Evolutionary conservation across 2,797 vertebrate genomes (phyloP).

Genomic region (Chromis chromis): DNA sequence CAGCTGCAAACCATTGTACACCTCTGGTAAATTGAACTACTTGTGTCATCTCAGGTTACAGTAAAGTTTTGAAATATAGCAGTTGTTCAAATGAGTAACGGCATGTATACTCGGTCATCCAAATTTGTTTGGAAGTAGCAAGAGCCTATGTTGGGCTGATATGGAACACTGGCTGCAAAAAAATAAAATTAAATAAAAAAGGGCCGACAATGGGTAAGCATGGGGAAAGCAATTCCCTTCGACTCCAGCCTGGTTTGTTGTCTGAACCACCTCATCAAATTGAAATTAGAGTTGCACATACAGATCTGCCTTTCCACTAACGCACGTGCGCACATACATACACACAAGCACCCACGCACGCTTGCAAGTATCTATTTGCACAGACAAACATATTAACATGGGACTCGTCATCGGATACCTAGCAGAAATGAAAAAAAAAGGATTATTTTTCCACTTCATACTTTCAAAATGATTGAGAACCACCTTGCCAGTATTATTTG

Average conservation of each 20-base stretch:
- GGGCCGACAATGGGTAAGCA: constrained; percentile 32
- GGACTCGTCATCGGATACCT: constrained; percentile 49
- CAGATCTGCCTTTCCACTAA: constrained; percentile 61
- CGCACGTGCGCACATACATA: constrained; percentile 49
- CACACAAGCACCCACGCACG: constrained; percentile 62
- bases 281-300: constrained; percentile 60
- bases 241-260: constrained; percentile 54
- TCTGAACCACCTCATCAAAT: constrained; percentile 52
- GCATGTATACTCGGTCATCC: constrained; percentile 60
- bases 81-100: constrained; percentile 66
- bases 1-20: constrained; percentile 42
- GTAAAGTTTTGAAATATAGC: constrained; percentile 43
- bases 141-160: constrained; percentile 50
- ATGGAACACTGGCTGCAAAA: constrained; percentile 39
- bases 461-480: constrained; percentile 64
- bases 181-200: background rate
- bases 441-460: constrained; percentile 50
- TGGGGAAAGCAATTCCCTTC: constrained; percentile 46
- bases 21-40: constrained; percentile 40
- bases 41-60: constrained; percentile 55
- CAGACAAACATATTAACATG: constrained; percentile 65
- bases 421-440: constrained; percentile 34
- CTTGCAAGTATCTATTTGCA: constrained; percentile 58
- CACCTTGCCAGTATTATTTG: constrained; percentile 65
- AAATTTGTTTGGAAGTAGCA: constrained; percentile 62